Conservation (phyloP, 1,140 invertebrate genomes). For the Ooceraea biroi region DNA sequence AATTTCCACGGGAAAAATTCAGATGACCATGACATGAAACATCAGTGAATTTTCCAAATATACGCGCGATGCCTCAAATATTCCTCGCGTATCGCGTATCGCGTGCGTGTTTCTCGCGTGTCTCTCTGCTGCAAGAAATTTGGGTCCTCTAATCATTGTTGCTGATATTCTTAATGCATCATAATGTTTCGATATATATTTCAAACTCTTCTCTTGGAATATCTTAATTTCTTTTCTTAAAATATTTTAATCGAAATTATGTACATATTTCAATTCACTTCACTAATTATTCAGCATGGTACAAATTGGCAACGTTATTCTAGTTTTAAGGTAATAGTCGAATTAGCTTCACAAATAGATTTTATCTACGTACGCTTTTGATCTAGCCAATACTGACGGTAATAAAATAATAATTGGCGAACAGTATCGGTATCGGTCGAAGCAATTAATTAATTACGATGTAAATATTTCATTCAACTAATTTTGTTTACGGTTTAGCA, state of each 20-base stretch:
- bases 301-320: conserved; percentile 19
- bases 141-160: background rate
- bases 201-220: background rate
- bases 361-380: conserved; percentile 32
- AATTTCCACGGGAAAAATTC: conserved; percentile 49
- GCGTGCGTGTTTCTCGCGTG: no score
- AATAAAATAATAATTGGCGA: conserved; percentile 32
- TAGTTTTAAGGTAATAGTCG: conserved; percentile 35
- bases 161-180: background rate
- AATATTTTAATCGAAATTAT: background rate
- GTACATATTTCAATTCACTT: background rate
- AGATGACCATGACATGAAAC: conserved; percentile 18
- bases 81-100: background rate
- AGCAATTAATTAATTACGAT: conserved; percentile 37
- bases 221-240: background rate
- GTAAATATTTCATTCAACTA: conserved; percentile 35
- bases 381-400: background rate
- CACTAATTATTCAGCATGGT: background rate
- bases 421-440: conserved; percentile 1
- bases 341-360: conserved; percentile 23
- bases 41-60: conserved; percentile 27
- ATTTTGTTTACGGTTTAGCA: conserved; percentile 58
- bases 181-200: background rate
- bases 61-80: background rate
- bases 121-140: background rate